A percentile compares a stretch with the other conserved stretches of the same genome.
phyloP scores from a whole-genome alignment of 2,797 vertebrate species.

The Spondyliosoma cantharus region DNA sequence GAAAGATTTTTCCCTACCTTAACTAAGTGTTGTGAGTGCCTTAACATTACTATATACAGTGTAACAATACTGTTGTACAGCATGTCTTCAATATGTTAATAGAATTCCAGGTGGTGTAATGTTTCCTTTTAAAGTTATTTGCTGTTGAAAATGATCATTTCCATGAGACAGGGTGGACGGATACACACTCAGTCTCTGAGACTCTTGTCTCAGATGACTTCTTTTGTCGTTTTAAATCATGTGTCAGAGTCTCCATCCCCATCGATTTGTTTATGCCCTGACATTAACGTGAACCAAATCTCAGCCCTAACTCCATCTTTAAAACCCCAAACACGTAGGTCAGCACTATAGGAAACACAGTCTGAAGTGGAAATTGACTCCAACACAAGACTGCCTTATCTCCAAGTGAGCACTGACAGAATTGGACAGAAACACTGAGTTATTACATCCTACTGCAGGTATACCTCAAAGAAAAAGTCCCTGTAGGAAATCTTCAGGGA shows the following conservation, averaged over 20 bases:
- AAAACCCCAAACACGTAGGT: background rate
- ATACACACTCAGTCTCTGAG: no score
- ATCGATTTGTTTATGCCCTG: background rate
- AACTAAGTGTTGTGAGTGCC: no score
- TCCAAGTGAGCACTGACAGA: slow-evolving; percentile 29
- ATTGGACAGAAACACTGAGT: slow-evolving; percentile 21
- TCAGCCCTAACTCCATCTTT: background rate
- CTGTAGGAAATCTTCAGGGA: slow-evolving; percentile 43
- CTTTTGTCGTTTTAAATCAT: background rate
- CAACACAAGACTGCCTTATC: slow-evolving; percentile 31
- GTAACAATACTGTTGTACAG: no score
- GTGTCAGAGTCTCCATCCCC: background rate
- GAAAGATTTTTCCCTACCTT: no score
- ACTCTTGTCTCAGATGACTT: background rate
- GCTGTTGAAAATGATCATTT: background rate
- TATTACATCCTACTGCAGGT: slow-evolving; percentile 45
- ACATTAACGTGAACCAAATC: slow-evolving; percentile 2
- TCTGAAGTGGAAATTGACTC: slow-evolving; percentile 35
- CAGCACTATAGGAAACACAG: background rate
- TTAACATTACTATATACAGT: no score
- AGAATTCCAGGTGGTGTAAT: background rate
- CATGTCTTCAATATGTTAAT: no score
- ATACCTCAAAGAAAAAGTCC: slow-evolving; percentile 48
- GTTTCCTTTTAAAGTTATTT: no score
- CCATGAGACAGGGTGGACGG: background rate